Percentiles rank a stretch among this genome's conserved stretches.
These are phyloP conservation scores for Paralichthys olivaceus DNA, from an alignment of 2,113 vertebrate species.

Conservation along the genomic window DNA sequence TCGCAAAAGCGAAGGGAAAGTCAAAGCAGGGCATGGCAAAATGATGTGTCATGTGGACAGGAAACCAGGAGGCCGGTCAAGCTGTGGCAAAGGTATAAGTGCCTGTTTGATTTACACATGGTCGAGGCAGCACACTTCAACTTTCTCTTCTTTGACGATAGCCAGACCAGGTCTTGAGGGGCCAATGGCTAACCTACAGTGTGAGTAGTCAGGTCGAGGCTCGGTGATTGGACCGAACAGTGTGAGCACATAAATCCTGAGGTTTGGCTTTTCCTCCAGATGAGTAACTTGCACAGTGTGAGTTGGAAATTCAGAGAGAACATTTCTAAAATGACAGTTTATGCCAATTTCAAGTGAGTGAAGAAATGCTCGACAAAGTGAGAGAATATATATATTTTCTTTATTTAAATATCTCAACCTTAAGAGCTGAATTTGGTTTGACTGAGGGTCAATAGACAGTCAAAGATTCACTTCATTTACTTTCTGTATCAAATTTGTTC, in stretches of 20 bases:
- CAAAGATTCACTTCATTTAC: too few relatives aligned
- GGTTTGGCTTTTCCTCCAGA: background rate
- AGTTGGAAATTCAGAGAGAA: background rate
- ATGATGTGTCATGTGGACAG: too few relatives aligned
- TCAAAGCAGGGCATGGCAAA: too few relatives aligned
- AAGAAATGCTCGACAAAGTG: too few relatives aligned
- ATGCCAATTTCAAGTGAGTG: too few relatives aligned
- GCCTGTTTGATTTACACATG: too few relatives aligned
- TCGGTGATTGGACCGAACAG: background rate
- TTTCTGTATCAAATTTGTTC: too few relatives aligned
- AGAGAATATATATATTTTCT: too few relatives aligned
- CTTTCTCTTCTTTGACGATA: background rate
- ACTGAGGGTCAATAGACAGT: too few relatives aligned
- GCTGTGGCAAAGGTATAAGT: background rate
- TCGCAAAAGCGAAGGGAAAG: too few relatives aligned
- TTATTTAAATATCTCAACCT: too few relatives aligned
- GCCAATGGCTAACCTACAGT: background rate
- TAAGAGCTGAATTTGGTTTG: too few relatives aligned
- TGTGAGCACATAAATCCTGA: background rate
- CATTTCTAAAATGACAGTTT: background rate
- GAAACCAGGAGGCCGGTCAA: background rate
- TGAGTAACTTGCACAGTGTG: background rate
- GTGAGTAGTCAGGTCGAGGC: background rate
- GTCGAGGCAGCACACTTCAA: background rate
- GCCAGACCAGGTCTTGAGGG: background rate